phyloP scores from a whole-genome alignment of 2,888 invertebrate genomes.

The Andrena praecox region DNA sequence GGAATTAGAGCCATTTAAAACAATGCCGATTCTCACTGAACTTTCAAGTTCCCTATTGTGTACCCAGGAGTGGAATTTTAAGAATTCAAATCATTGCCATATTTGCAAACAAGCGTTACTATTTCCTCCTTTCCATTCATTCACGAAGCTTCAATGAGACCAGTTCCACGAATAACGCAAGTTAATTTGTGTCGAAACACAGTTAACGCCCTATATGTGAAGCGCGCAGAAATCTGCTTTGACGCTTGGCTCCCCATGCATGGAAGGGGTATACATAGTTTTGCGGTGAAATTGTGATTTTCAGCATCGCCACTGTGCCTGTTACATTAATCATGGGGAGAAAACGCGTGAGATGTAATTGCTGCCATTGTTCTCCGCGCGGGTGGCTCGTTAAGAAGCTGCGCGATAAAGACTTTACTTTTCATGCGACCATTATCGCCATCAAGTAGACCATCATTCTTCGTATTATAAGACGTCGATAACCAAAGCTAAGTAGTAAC shows the following conservation, averaged over 20 bases:
- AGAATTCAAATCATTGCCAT: background rate
- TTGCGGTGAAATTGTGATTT: slow-evolving; percentile 77
- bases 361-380: slow-evolving; percentile 56
- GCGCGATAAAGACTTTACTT: slow-evolving; percentile 28
- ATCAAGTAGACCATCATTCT: background rate
- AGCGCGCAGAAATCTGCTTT: slow-evolving; percentile 79
- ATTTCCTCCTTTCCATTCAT: background rate
- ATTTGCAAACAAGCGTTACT: background rate
- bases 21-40: background rate
- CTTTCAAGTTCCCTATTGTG: background rate
- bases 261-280: slow-evolving; percentile 64
- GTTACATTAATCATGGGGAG: slow-evolving; percentile 76
- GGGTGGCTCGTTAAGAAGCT: slow-evolving; percentile 36
- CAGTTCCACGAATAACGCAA: slow-evolving; percentile 21
- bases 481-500: background rate
- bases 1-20: background rate
- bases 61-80: background rate
- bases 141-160: slow-evolving; percentile 60
- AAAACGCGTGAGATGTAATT: slow-evolving; percentile 73
- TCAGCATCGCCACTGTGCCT: slow-evolving; percentile 52
- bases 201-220: slow-evolving; percentile 83
- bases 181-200: slow-evolving; percentile 77
- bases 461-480: background rate
- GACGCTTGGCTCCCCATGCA: slow-evolving; percentile 80
- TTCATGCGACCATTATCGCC: slow-evolving; percentile 28